Conservation (phyloP, 2,113 vertebrate genomes). For the Geococcyx californianus region DNA sequence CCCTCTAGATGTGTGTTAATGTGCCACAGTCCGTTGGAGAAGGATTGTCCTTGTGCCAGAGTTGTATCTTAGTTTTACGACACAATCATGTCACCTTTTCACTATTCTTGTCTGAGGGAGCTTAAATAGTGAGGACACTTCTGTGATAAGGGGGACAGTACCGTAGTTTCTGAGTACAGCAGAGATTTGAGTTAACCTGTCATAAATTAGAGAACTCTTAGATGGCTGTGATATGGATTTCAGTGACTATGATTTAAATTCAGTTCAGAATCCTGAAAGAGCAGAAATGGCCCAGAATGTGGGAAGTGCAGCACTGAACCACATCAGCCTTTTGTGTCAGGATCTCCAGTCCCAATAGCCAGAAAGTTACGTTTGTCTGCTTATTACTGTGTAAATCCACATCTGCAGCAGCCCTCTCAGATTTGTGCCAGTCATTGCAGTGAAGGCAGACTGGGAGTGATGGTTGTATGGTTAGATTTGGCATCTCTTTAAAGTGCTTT, state of each 20-base stretch:
- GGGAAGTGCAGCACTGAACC: not conserved
- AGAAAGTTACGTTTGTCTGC: not conserved
- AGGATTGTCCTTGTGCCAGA: not conserved
- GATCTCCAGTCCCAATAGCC: not conserved
- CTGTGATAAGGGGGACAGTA: not conserved
- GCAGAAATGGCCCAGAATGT: not conserved
- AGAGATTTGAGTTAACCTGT: not conserved
- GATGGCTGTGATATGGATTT: not conserved
- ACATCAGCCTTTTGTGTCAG: not conserved
- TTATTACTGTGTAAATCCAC: not conserved
- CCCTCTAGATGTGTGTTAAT: not conserved
- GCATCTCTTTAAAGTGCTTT: not conserved
- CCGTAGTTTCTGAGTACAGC: not conserved
- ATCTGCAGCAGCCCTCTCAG: not conserved
- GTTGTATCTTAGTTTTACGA: not conserved
- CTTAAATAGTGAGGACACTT: not conserved
- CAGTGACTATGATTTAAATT: not conserved
- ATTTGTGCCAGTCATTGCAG: not conserved
- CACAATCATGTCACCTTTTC: not conserved
- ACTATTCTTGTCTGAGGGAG: not conserved
- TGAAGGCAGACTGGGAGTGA: not conserved
- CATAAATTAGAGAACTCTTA: not conserved
- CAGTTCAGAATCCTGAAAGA: not conserved
- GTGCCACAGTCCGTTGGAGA: not conserved
- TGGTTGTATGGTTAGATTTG: not conserved